These are phyloP conservation scores for Sebastes minor DNA, from an alignment of 2,797 vertebrate genomes.

Conservation along the genomic window DNA sequence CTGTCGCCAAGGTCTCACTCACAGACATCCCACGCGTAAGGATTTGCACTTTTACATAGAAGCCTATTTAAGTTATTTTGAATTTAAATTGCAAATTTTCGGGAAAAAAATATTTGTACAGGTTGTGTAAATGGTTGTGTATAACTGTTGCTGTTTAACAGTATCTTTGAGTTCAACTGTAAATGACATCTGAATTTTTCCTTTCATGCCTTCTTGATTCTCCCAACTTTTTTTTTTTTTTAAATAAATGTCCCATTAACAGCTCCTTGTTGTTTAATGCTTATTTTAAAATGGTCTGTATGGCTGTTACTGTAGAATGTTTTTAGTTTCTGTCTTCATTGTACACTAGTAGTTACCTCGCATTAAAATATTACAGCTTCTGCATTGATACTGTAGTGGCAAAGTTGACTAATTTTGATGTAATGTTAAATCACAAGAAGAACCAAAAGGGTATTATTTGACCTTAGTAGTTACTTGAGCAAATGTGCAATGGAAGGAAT, in stretches of 20 bases:
- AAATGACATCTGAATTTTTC: slow-evolving; percentile 77
- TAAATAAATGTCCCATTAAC: slow-evolving; percentile 82
- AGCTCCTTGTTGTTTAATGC: slow-evolving; percentile 8
- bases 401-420: not conserved
- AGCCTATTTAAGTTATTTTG: slow-evolving; percentile 88
- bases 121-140: slow-evolving; percentile 85
- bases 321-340: not conserved
- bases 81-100: slow-evolving; percentile 77
- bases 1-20: slow-evolving; percentile 74
- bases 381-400: not conserved
- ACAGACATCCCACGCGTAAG: slow-evolving; percentile 71
- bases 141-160: slow-evolving; percentile 83
- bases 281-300: not conserved
- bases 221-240: slow-evolving; percentile 61
- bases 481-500: too few relatives aligned
- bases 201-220: slow-evolving; percentile 74
- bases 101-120: slow-evolving; percentile 82
- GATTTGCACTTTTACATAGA: slow-evolving; percentile 89
- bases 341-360: too few relatives aligned
- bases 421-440: not conserved
- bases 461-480: too few relatives aligned
- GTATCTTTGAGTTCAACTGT: slow-evolving; percentile 79
- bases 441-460: not conserved
- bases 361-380: not conserved
- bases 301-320: accelerated